Conservation (phyloP, 2,113 vertebrate species). For the Rhizomys pruinosus region DNA sequence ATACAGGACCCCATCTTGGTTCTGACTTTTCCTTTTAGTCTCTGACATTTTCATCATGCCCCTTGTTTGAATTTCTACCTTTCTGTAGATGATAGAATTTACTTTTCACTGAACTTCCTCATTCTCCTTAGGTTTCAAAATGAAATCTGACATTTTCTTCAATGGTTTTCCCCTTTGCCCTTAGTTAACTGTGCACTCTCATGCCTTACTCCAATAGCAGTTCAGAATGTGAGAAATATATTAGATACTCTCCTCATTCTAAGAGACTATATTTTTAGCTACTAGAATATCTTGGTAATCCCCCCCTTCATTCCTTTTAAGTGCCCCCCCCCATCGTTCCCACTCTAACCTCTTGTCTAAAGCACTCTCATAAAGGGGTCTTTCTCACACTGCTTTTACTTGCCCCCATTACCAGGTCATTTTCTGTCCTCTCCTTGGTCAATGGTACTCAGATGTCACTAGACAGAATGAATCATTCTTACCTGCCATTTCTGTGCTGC, state of each 20-base stretch:
- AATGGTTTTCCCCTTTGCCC: not conserved
- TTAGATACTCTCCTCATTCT: not conserved
- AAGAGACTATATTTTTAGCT: not conserved
- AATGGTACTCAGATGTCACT: not conserved
- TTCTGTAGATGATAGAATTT: not conserved
- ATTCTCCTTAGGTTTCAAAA: not conserved
- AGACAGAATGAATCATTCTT: not conserved
- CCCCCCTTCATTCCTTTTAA: not conserved
- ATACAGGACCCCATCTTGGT: not conserved
- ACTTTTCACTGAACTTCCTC: not conserved
- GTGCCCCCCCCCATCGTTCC: not conserved
- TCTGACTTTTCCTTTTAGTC: conserved; percentile 5
- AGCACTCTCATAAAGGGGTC: not conserved
- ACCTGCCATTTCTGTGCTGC: no score
- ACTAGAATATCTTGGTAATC: not conserved
- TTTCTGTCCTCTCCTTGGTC: not conserved
- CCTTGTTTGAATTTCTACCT: not conserved
- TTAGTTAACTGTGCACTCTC: not conserved
- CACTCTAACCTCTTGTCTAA: not conserved
- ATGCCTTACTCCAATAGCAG: not conserved
- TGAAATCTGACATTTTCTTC: conserved; percentile 27
- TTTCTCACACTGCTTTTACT: not conserved
- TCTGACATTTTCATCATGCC: not conserved
- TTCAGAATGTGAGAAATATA: not conserved
- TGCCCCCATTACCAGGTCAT: not conserved